Base-by-base conservation (phyloP, 2,888 invertebrate species). In the Tortricodes alternella region DNA sequence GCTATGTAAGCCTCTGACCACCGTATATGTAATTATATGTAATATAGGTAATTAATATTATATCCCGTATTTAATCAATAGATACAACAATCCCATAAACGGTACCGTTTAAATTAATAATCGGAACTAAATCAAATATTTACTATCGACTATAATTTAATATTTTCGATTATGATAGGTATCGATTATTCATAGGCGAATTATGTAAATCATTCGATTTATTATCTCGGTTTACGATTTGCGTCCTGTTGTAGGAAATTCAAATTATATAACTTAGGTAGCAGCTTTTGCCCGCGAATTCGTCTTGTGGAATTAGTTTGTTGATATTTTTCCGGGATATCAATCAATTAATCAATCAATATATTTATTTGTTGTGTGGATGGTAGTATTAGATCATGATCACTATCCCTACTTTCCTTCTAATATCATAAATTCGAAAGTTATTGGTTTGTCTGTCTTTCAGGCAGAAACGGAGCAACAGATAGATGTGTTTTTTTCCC, bases 51-150 rank as follows among this genome's bases (percentile, higher is more conserved):
- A n/a, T n/a, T n/a, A n/a, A n/a, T n/a, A n/a, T n/a, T n/a, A n/a
- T 27, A n/a, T 5, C 0, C 4, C 1, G 19, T 38, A 29, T 29
- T 29, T 9, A n/a, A n/a, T 27, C 5, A 29, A 29, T 19, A 21
- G 4, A 52, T 37, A 43, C 16, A 43, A 43, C 21, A 16, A 39
- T 32, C 8, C 21, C 55, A 29, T 55, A 43, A 49, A 49, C 19
- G 24, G 48, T 27, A 9, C 21, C 9, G 16, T 55, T 55, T 55
- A 55, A 56, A 56, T 56, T 56, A 49, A 50, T 56, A 56, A 56
- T 50, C 23, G 23, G 3, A 50, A 38, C 49, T n/a, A 50, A 56
- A 50, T 56, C 56, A 56, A 49, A 56, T 56, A 56, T 56, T 56
- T 44, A 38, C 56, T 29, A 29, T 44, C 27, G n/a, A 27, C 50